These are phyloP conservation scores for Zaprionus africanus DNA, from an alignment of 1,140 invertebrate species.

Conservation along the genomic window DNA sequence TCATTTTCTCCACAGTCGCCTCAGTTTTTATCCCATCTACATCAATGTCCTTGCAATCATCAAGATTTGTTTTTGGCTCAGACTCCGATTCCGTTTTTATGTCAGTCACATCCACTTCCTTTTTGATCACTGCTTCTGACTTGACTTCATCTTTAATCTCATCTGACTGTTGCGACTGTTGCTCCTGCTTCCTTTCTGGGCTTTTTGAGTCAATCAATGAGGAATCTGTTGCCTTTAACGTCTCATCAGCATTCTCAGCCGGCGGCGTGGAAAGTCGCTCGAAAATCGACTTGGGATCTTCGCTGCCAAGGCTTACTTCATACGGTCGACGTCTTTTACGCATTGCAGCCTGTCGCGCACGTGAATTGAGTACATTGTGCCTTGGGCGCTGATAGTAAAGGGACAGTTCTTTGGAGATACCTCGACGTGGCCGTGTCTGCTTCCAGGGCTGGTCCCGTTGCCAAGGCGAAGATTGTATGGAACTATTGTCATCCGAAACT, in stretches of 20 bases:
- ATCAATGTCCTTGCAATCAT: conserved; percentile 29
- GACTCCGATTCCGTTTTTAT: conserved; percentile 21
- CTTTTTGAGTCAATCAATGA: conserved; percentile 19
- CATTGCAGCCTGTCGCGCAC: conserved; percentile 76
- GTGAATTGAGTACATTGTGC: conserved; percentile 84
- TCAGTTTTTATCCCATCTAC: conserved; percentile 15
- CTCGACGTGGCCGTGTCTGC: conserved; percentile 89
- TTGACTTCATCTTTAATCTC: conserved; percentile 49
- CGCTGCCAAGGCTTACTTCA: conserved; percentile 67
- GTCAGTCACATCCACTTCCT: conserved; percentile 22
- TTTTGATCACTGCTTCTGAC: conserved; percentile 50
- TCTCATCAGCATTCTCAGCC: conserved; percentile 67
- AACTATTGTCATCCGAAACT: conserved; percentile 95
- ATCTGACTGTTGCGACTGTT: conserved; percentile 30
- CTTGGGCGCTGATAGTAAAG: conserved; percentile 89
- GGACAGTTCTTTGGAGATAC: conserved; percentile 89
- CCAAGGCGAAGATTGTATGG: conserved; percentile 94
- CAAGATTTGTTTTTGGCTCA: conserved; percentile 23
- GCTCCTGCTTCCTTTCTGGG: background rate
- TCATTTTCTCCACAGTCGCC: conserved; percentile 69
- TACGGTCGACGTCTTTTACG: conserved; percentile 87
- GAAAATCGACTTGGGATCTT: conserved; percentile 55
- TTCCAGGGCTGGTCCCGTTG: conserved; percentile 95
- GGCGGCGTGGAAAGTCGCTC: conserved; percentile 31
- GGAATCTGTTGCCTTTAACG: conserved; percentile 50